A percentile compares a stretch with the other conserved stretches of the same genome.
Evolutionary conservation across 2,113 vertebrate genomes (phyloP).

Genomic region (Paedocypris sp.): DNA sequence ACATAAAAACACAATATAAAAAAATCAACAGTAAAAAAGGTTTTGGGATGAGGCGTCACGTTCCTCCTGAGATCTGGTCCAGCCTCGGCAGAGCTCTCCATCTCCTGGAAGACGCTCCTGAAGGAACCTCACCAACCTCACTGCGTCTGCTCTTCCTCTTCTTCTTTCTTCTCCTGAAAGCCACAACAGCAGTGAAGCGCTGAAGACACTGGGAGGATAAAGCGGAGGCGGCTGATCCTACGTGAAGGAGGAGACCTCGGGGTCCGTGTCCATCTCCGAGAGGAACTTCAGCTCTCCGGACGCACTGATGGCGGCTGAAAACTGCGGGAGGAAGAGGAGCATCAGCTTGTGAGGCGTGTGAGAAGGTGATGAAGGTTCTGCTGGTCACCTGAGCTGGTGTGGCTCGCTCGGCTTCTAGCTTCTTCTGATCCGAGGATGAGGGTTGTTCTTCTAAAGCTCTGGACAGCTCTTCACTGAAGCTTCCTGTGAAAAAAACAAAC

Average conservation of each 20-base stretch:
- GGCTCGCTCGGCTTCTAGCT: constrained; percentile 31
- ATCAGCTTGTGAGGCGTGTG: background rate
- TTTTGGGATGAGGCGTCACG: no score
- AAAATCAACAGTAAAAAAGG: no score
- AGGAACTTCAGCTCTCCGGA: constrained; percentile 63
- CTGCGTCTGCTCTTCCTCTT: constrained; percentile 60
- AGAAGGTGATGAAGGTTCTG: background rate
- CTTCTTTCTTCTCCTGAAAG: constrained; percentile 61
- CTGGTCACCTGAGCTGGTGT: constrained; percentile 55
- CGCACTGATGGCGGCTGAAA: constrained; percentile 61
- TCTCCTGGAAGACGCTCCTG: constrained; percentile 38
- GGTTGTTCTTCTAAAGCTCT: constrained; percentile 29
- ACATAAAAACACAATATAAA: no score
- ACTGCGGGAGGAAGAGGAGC: constrained; percentile 51
- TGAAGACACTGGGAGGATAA: background rate
- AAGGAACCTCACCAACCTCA: constrained; percentile 42
- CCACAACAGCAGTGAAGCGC: constrained; percentile 26
- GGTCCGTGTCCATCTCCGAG: constrained; percentile 63
- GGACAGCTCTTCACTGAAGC: constrained; percentile 39
- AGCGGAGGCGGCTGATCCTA: constrained; percentile 46
- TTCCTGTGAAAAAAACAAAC: constrained; percentile 38
- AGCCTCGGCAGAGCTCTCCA: constrained; percentile 53
- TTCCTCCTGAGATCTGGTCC: constrained; percentile 46
- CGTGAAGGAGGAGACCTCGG: constrained; percentile 53
- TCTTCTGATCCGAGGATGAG: constrained; percentile 28